A percentile compares a stretch with the other conserved stretches of the same genome.
Conservation (phyloP, 2,797 vertebrate species). For the Gobio occitaniae region DNA sequence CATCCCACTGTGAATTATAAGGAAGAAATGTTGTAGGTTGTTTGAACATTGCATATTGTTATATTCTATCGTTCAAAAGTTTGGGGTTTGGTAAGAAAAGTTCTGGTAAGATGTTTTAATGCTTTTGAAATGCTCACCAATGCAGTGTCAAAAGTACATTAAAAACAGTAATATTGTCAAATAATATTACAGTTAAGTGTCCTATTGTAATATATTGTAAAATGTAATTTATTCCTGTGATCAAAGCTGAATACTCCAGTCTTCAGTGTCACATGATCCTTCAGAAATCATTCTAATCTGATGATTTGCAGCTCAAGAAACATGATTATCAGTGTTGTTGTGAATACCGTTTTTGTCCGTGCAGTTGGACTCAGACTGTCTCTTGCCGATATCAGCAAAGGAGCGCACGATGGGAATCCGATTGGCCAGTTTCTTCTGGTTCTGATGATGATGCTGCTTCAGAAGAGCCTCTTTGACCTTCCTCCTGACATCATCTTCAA, state of each 20-base stretch:
- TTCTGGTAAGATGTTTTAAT: neutral
- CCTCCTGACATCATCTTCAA: constrained; percentile 87
- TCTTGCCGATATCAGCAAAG: constrained; percentile 94
- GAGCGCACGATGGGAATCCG: constrained; percentile 96
- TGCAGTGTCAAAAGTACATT: neutral
- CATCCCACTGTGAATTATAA: neutral
- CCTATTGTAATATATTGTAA: neutral
- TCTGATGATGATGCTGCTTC: constrained; percentile 96
- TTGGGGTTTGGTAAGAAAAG: too few relatives aligned
- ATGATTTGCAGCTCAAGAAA: too few relatives aligned
- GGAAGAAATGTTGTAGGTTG: neutral
- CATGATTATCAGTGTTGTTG: too few relatives aligned
- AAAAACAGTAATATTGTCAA: neutral
- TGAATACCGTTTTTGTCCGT: constrained; percentile 93
- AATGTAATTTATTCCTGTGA: neutral
- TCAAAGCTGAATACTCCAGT: neutral
- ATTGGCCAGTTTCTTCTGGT: constrained; percentile 95
- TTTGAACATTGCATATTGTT: neutral
- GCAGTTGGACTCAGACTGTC: constrained; percentile 90
- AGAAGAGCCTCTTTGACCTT: constrained; percentile 89
- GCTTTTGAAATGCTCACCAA: neutral
- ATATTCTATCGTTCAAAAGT: neutral
- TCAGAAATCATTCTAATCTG: too few relatives aligned
- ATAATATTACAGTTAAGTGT: neutral
- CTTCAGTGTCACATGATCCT: too few relatives aligned